phyloP scores from a whole-genome alignment of 2,113 vertebrate species.

The Vidua chalybeata region DNA sequence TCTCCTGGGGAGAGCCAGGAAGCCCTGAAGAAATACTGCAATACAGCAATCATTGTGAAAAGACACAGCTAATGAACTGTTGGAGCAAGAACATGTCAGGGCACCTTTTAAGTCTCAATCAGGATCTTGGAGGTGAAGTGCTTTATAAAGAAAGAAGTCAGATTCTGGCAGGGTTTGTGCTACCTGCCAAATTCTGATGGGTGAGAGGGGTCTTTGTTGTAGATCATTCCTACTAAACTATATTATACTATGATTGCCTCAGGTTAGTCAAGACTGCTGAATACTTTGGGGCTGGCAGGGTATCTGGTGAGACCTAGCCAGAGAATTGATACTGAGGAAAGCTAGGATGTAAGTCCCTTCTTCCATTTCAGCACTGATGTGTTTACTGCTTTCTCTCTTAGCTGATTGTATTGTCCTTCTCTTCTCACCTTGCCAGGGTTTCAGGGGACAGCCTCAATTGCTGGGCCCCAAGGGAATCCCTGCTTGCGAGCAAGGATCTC shows the following conservation, averaged over 20 bases:
- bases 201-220: background rate
- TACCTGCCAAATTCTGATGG: background rate
- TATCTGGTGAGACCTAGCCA: background rate
- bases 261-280: background rate
- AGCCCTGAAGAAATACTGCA: constrained; percentile 1
- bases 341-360: background rate
- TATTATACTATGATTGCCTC: background rate
- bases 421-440: background rate
- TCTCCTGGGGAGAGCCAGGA: background rate
- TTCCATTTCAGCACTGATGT: background rate
- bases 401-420: background rate
- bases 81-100: background rate
- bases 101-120: background rate
- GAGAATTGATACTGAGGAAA: background rate
- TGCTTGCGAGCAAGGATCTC: background rate
- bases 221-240: background rate
- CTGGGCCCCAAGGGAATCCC: background rate
- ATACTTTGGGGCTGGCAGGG: background rate
- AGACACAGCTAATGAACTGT: background rate
- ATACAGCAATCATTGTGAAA: background rate
- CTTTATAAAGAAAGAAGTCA: background rate
- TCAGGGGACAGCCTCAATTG: background rate
- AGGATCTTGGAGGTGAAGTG: background rate
- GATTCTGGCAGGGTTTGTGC: background rate
- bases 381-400: background rate